Base-by-base conservation (phyloP, 1,140 invertebrate species). In the Diorhabda carinulata region DNA sequence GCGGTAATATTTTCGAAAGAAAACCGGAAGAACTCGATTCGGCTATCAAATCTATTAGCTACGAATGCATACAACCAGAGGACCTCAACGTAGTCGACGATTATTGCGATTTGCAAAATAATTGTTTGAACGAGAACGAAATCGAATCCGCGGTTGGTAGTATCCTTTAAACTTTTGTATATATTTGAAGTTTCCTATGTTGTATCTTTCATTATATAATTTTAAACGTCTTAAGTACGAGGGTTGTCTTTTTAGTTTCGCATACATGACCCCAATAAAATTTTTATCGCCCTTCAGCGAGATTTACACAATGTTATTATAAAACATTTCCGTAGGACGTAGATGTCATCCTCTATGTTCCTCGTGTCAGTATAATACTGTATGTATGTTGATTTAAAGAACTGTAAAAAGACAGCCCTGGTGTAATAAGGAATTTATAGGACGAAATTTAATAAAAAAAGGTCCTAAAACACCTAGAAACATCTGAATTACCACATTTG, bases 141-240 rank as follows among this genome's bases (percentile, higher is more conserved):
- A 78, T 80, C 42, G 77, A 78, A 57, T 77, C 75, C 43, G 79
- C 79, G 43, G 79, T 80, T 43, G 79, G 78, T 61, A 80, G 79
- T 68, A 80, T 80, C 56, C 66, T 80, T 60, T 80, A 71, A 44
- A 60, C 7, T 66, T 68, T 8, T 67, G 66, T 60, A 67, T 45
- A 67, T 61, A 67, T 6, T 60, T 65, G 5, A 57, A 7, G 43
- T 7, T 42, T 43, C 42, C 61, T 62, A 10, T 62, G 25, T 8
- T 9, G 8, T 9, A 10, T 57, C n/a, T 64, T 64, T 52, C 6
- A 45, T 8, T 5, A 9, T 10, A 43, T 44, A 43, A 3, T n/a
- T 9, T 43, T 6, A 8, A 41, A 63, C 43, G 9, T 9, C 43
- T 45, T n/a, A 6, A 56, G 52, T 56, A n/a, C 52, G 6, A n/a